Evolutionary conservation across 2,888 invertebrate species (phyloP).

Genomic region (Cryptus armator): DNA sequence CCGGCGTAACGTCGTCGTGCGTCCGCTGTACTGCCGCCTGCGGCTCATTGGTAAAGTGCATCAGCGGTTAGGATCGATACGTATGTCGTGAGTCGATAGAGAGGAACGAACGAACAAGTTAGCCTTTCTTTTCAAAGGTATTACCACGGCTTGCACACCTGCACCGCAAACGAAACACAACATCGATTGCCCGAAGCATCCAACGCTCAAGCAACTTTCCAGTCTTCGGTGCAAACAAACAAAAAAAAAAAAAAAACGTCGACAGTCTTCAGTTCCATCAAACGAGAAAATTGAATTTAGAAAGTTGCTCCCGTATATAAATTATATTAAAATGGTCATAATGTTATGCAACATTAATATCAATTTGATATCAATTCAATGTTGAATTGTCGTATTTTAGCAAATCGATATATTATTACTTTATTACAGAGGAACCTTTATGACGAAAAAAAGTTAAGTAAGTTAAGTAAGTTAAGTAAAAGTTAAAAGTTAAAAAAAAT

Average conservation of each 20-base stretch:
- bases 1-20: constrained; percentile 20
- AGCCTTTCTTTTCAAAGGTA: constrained; percentile 3
- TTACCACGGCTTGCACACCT: constrained; percentile 17
- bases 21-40: neutral
- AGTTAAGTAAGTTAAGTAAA: too few relatives aligned
- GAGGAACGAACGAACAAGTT: constrained; percentile 2
- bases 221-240: neutral
- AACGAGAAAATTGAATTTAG: constrained; percentile 38
- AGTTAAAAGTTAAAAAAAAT: too few relatives aligned
- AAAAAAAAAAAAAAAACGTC: neutral
- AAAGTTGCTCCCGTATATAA: constrained; percentile 17
- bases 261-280: constrained; percentile 17
- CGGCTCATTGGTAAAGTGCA: constrained; percentile 35
- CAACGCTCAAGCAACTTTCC: constrained; percentile 24
- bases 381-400: neutral
- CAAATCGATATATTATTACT: too few relatives aligned
- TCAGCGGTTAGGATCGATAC: constrained; percentile 42
- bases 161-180: constrained; percentile 18
- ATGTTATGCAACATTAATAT: neutral
- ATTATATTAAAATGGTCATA: neutral
- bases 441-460: too few relatives aligned
- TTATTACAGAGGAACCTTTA: too few relatives aligned
- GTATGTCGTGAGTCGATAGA: constrained; percentile 32
- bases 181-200: constrained; percentile 21
- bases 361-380: neutral